Conservation (phyloP, 53 echinoderm and acorn worm species). For the Holothuria scabra region DNA sequence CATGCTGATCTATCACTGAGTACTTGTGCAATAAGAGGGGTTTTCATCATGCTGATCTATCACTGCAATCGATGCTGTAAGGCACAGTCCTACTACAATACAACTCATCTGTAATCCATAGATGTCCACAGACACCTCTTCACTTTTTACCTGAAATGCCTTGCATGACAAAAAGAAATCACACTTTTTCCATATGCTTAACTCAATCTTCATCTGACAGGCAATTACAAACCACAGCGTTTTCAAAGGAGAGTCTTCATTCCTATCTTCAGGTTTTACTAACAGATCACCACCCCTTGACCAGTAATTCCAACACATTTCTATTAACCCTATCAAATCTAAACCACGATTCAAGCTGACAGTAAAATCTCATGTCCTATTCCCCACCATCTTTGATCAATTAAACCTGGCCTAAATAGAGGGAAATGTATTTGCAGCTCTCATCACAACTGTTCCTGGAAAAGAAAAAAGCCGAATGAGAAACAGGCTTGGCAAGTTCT, state of each 20-base stretch:
- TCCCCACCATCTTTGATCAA: conserved; percentile 18
- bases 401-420: conserved; percentile 38
- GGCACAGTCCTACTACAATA: too few relatives aligned
- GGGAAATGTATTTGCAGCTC: neutral
- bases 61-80: too few relatives aligned
- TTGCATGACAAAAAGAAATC: too few relatives aligned
- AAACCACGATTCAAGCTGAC: conserved; percentile 24
- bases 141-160: too few relatives aligned
- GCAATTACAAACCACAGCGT: conserved; percentile 27
- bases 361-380: neutral
- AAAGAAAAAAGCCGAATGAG: conserved; percentile 3
- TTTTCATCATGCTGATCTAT: too few relatives aligned
- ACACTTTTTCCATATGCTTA: too few relatives aligned
- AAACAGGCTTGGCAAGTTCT: conserved; percentile 8
- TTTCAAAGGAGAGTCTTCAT: neutral
- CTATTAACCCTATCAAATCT: neutral
- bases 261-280: neutral
- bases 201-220: neutral
- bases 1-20: too few relatives aligned
- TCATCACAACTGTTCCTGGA: conserved; percentile 31
- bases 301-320: neutral
- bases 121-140: too few relatives aligned
- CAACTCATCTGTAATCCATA: too few relatives aligned
- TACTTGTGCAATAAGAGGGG: too few relatives aligned
- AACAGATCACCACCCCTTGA: neutral